Evolutionary conservation across 2,797 vertebrate genomes (phyloP).

Genomic region (Sphenopsis melanotis): DNA sequence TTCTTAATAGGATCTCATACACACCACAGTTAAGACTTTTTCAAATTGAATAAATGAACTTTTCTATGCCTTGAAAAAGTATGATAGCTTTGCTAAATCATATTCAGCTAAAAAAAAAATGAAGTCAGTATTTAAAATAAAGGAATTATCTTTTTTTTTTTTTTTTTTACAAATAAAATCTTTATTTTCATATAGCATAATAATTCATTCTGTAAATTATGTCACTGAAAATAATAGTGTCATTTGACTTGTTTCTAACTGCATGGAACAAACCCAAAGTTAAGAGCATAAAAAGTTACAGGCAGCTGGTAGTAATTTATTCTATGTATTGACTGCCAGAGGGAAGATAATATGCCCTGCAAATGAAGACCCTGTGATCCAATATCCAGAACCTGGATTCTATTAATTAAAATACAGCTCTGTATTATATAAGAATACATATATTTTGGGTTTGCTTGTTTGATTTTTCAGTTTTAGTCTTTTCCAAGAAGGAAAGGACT

Average conservation of each 20-base stretch:
- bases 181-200: neutral
- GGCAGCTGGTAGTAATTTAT: neutral
- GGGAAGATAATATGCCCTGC: neutral
- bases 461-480: neutral
- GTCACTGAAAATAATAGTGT: neutral
- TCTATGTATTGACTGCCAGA: neutral
- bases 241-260: neutral
- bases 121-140: neutral
- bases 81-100: neutral
- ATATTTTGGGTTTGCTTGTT: rapidly evolving
- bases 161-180: neutral
- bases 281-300: neutral
- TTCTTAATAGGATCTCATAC: neutral
- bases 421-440: neutral
- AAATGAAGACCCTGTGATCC: neutral
- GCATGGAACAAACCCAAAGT: neutral
- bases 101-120: neutral
- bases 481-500: neutral
- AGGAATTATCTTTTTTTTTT: neutral
- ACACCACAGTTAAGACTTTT: neutral
- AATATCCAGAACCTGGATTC: neutral
- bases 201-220: neutral
- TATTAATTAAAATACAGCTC: neutral
- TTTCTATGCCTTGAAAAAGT: neutral
- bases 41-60: neutral